These are phyloP conservation scores for Argyrosomus japonicus DNA, from an alignment of 2,113 vertebrate species.

Conservation along the genomic window DNA sequence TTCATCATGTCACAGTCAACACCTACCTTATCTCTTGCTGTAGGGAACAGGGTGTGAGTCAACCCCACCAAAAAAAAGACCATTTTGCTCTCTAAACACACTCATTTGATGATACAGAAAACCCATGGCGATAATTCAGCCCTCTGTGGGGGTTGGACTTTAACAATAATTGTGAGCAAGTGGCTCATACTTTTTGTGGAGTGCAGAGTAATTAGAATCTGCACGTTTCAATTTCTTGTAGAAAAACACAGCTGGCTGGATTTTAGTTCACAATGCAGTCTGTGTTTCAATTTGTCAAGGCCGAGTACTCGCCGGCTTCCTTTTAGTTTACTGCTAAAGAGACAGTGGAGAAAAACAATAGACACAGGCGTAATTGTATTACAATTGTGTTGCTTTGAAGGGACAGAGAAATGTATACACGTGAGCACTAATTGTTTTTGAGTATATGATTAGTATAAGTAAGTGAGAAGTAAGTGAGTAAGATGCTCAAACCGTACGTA, in stretches of 20 bases:
- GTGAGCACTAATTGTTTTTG: background rate
- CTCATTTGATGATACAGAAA: slow-evolving; percentile 52
- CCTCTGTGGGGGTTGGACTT: slow-evolving; percentile 38
- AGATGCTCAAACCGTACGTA: background rate
- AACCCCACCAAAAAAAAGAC: slow-evolving; percentile 33
- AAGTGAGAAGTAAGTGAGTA: background rate
- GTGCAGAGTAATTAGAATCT: slow-evolving; percentile 57
- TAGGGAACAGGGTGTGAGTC: slow-evolving; percentile 62
- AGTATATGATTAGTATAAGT: background rate
- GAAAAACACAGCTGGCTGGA: slow-evolving; percentile 49
- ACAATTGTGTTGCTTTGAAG: background rate
- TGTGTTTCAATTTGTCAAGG: slow-evolving; percentile 31
- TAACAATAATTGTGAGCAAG: slow-evolving; percentile 59
- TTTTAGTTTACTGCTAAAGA: slow-evolving; percentile 12
- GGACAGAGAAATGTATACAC: background rate
- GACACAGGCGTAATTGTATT: background rate
- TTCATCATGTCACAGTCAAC: slow-evolving; percentile 69
- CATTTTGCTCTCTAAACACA: slow-evolving; percentile 56
- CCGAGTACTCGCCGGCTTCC: background rate
- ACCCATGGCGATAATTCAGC: slow-evolving; percentile 49
- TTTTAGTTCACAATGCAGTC: slow-evolving; percentile 25
- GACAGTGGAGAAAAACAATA: slow-evolving; percentile 12
- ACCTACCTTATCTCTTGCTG: slow-evolving; percentile 58
- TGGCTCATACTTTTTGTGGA: slow-evolving; percentile 51
- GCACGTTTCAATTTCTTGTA: slow-evolving; percentile 44